phyloP scores from a whole-genome alignment of 2,797 vertebrate genomes.

The Syndactyla subalaris region DNA sequence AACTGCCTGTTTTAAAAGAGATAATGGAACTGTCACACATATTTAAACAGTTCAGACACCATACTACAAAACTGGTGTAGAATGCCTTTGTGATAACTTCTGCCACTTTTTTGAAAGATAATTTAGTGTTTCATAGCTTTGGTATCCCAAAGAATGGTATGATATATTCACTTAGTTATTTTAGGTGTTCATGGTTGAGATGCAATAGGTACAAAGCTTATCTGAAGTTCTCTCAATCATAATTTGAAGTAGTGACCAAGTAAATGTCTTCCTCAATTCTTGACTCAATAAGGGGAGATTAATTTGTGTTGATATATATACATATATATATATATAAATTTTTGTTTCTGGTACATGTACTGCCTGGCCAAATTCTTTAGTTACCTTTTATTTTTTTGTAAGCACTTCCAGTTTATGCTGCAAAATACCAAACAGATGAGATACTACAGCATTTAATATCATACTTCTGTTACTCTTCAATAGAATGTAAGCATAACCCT shows the following conservation, averaged over 20 bases:
- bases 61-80: not conserved
- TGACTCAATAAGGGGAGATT: not conserved
- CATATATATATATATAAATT: not conserved
- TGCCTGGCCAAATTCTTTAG: not conserved
- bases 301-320: not conserved
- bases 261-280: not conserved
- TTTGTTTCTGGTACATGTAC: not conserved
- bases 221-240: not conserved
- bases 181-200: not conserved
- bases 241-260: not conserved
- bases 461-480: not conserved
- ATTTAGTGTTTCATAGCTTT: not conserved
- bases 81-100: not conserved
- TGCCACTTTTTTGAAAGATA: not conserved
- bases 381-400: not conserved
- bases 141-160: not conserved
- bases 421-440: not conserved
- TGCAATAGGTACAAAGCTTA: not conserved
- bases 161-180: not conserved
- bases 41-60: not conserved
- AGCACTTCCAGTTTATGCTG: not conserved
- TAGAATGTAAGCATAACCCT: not conserved
- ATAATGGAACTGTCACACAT: not conserved
- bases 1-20: not conserved
- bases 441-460: not conserved